Percentiles rank a stretch among this genome's conserved stretches.
These are phyloP conservation scores for Heliconius eleuchia DNA, from an alignment of 1,140 invertebrate genomes.

Conservation along the genomic window DNA sequence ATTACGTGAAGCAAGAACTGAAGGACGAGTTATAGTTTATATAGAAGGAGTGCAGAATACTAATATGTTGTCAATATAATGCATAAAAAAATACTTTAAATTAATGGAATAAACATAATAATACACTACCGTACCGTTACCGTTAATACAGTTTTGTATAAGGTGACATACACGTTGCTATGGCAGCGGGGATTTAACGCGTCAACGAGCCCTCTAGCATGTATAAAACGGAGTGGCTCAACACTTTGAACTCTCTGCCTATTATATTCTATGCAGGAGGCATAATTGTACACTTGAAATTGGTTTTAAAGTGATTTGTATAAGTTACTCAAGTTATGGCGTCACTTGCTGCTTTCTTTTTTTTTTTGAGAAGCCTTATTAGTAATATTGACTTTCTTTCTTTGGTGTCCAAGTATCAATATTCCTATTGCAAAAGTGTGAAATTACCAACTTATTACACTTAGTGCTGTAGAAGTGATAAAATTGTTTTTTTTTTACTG, in stretches of 20 bases:
- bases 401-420: neutral
- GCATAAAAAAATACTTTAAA: too few species aligned
- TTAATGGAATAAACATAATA: too few species aligned
- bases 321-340: neutral
- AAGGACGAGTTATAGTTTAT: too few species aligned
- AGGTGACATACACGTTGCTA: too few species aligned
- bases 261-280: too few species aligned
- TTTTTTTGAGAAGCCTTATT: neutral
- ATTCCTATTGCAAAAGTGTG: neutral
- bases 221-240: neutral
- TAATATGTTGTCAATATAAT: too few species aligned
- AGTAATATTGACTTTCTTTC: neutral
- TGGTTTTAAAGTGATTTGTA: neutral
- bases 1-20: too few species aligned
- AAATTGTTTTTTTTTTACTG: neutral
- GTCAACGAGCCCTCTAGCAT: too few species aligned
- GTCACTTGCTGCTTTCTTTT: neutral
- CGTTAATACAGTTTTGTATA: too few species aligned
- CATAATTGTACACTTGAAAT: neutral
- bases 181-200: too few species aligned
- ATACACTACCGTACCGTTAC: too few species aligned
- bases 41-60: too few species aligned
- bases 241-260: neutral
- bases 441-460: neutral
- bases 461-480: neutral